These are phyloP conservation scores for Idris sp. DNA, from an alignment of 1,140 invertebrate genomes.

Conservation along the genomic window DNA sequence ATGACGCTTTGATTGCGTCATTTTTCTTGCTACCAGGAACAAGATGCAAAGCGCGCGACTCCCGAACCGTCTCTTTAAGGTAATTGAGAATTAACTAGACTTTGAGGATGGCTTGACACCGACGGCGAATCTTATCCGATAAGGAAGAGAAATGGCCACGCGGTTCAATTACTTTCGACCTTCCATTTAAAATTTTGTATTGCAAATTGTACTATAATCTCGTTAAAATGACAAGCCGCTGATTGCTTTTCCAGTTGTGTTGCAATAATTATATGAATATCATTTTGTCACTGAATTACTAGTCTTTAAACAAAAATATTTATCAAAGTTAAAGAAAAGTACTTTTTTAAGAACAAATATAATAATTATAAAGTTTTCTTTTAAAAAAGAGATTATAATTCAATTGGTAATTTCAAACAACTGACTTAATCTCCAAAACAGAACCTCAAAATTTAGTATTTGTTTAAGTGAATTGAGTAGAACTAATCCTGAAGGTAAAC, in stretches of 20 bases:
- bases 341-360: too few species aligned
- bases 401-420: too few species aligned
- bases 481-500: too few species aligned
- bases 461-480: too few species aligned
- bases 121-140: slow-evolving; percentile 50
- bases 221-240: slow-evolving; percentile 33
- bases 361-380: too few species aligned
- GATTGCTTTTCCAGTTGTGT: slow-evolving; percentile 17
- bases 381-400: too few species aligned
- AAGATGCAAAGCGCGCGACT: slow-evolving; percentile 30
- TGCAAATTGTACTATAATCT: slow-evolving; percentile 46
- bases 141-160: slow-evolving; percentile 50
- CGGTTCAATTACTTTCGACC: slow-evolving; percentile 52
- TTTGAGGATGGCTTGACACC: slow-evolving; percentile 47
- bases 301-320: too few species aligned
- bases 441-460: too few species aligned
- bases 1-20: slow-evolving; percentile 9
- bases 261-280: slow-evolving; percentile 25
- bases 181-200: slow-evolving; percentile 47
- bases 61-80: slow-evolving; percentile 48
- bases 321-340: too few species aligned
- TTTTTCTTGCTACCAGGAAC: slow-evolving; percentile 12
- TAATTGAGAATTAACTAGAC: slow-evolving; percentile 60
- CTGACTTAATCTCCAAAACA: too few species aligned
- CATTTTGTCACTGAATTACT: too few species aligned